Evolutionary conservation across 2,113 vertebrate species (phyloP).

Genomic region (Muntiacus muntjak): DNA sequence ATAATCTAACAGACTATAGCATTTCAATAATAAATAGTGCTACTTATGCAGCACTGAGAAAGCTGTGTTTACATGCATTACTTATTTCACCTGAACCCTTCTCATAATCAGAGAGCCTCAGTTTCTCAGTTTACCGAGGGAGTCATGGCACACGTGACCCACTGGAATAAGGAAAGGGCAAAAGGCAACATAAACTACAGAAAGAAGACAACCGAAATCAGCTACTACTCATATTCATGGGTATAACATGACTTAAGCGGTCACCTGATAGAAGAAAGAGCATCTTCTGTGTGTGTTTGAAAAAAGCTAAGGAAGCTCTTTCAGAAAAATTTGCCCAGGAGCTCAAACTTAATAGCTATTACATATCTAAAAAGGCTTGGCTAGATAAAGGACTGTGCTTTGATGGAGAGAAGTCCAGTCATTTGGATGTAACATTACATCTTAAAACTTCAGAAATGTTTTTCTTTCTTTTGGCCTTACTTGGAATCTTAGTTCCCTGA

Average conservation of each 20-base stretch:
- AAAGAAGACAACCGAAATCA: neutral
- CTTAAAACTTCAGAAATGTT: neutral
- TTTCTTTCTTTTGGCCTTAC: neutral
- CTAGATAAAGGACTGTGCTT: neutral
- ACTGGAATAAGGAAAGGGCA: neutral
- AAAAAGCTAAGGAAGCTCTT: neutral
- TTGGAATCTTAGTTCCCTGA: neutral
- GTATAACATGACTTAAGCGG: neutral
- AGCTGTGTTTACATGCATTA: neutral
- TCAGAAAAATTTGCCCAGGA: neutral
- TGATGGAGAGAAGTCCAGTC: neutral
- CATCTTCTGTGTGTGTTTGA: neutral
- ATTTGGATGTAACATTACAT: neutral
- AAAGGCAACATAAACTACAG: neutral
- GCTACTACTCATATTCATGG: neutral
- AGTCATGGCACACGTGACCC: neutral
- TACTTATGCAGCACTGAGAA: neutral
- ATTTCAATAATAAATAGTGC: neutral
- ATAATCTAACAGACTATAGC: neutral
- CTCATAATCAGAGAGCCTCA: neutral
- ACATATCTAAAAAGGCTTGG: neutral
- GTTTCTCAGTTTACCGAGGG: neutral
- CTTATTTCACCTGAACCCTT: neutral
- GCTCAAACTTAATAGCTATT: neutral
- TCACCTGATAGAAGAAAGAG: neutral